Evolutionary conservation across 2,888 invertebrate species (phyloP), one percentile per base, ranked within the genome.

Genomic region (Athrips mouffetella): DNA sequence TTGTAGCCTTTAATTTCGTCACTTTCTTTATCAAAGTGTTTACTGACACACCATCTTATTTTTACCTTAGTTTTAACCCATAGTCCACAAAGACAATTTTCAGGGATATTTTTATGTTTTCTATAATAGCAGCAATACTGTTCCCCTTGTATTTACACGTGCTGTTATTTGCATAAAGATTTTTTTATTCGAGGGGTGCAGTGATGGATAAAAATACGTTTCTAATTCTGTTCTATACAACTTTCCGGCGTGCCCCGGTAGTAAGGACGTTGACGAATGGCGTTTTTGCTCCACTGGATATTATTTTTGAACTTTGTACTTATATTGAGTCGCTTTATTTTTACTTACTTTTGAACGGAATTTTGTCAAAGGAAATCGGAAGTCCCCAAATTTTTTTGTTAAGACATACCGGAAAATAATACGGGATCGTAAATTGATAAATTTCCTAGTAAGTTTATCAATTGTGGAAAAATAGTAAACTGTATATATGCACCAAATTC

Each of bases 101-200:
- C 7, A 20, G 20, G 31, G 30, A 44, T 44, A 44, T 44, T 44
- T 44, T 31, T 44, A 44, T 44, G 16, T 45, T 35, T 45, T 39
- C 29, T 45, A 13, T 27, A 37, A 18, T 23, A 49, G 31, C 48
- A 13, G 20, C 29, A 33, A 41, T 45, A 30, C 45, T 11, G 29
- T 70, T 76, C 77, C 82, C 82, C 73, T 70, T 73, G 78, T 82
- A 75, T 84, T 80, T 82, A 86, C 86, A 86, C 78, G 82, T 84
- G 82, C 76, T 79, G 70, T 81, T 87, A 87, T 87, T 87, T 87
- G 88, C 87, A 86, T 87, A 84, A 82, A 80, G 75, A 76, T 81
- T 82, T 83, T 81, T 82, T 66, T 53, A 44, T 47, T 60, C 62
- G 67, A 70, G 75, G 77, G 82, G 80, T 73, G 71, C 62, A 63